phyloP scores from a whole-genome alignment of 2,888 invertebrate genomes.

The Drosophila anomalata region DNA sequence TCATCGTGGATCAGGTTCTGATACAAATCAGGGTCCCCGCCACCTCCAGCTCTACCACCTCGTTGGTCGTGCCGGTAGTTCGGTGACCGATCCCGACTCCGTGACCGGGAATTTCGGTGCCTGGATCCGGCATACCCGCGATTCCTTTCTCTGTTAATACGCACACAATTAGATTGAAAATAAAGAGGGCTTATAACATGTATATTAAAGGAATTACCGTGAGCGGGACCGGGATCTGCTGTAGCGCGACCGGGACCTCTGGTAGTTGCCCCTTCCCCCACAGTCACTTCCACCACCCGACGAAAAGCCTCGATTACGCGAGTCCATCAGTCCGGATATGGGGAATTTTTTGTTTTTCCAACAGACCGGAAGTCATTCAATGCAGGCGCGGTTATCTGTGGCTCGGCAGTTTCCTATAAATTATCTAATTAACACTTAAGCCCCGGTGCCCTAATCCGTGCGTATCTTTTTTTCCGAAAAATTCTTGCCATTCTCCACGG shows the following conservation, averaged over 20 bases:
- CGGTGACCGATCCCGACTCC: slow-evolving; percentile 81
- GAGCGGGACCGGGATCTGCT: slow-evolving; percentile 83
- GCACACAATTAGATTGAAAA: neutral
- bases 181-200: neutral
- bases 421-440: neutral
- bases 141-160: slow-evolving; percentile 74
- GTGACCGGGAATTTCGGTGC: slow-evolving; percentile 79
- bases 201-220: slow-evolving; percentile 43
- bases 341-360: neutral
- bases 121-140: slow-evolving; percentile 75
- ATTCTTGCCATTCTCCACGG: slow-evolving; percentile 22
- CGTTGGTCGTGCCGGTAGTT: slow-evolving; percentile 35
- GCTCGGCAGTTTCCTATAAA: neutral
- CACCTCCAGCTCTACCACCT: slow-evolving; percentile 73
- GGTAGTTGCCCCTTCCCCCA: slow-evolving; percentile 29
- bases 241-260: slow-evolving; percentile 76
- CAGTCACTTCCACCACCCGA: slow-evolving; percentile 45
- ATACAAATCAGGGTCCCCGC: slow-evolving; percentile 81
- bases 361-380: neutral
- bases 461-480: slow-evolving; percentile 18
- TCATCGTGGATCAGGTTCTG: slow-evolving; percentile 83
- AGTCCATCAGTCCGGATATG: slow-evolving; percentile 33
- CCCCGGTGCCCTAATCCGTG: slow-evolving; percentile 10
- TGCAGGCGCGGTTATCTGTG: neutral
- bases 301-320: slow-evolving; percentile 72